These are phyloP conservation scores for Manacus vitellinus DNA, from an alignment of 2,113 vertebrate genomes.

Conservation along the genomic window DNA sequence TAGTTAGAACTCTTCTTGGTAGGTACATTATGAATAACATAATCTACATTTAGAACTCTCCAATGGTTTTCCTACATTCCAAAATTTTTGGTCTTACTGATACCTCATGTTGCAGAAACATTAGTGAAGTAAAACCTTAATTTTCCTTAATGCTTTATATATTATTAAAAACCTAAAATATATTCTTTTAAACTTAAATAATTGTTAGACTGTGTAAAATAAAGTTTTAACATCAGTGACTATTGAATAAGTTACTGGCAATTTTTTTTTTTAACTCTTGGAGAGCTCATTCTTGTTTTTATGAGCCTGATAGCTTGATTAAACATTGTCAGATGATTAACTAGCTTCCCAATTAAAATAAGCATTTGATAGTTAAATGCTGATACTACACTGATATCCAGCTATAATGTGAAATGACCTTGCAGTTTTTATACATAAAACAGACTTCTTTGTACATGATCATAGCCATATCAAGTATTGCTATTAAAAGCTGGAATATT, in stretches of 20 bases:
- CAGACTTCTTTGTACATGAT: background rate
- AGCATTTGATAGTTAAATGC: background rate
- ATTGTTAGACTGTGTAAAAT: background rate
- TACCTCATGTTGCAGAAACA: background rate
- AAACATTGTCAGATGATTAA: background rate
- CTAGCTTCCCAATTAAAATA: background rate
- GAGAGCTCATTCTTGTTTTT: background rate
- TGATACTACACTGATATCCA: background rate
- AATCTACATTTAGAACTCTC: background rate
- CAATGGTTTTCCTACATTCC: background rate
- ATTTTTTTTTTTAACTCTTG: background rate
- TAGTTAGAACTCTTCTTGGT: background rate
- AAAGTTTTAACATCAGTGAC: rapidly evolving
- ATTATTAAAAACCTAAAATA: background rate
- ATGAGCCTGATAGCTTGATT: background rate
- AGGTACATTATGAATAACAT: background rate
- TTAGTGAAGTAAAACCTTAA: background rate
- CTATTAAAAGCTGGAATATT: background rate
- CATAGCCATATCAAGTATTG: background rate
- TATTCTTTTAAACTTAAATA: background rate
- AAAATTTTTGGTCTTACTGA: background rate
- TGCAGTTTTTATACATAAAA: background rate
- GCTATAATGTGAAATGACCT: background rate
- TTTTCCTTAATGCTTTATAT: background rate
- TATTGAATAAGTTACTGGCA: background rate